Percentiles rank a stretch among this genome's conserved stretches.
Conservation (phyloP, 2,888 invertebrate genomes). For the Leptinotarsa tumamoca region DNA sequence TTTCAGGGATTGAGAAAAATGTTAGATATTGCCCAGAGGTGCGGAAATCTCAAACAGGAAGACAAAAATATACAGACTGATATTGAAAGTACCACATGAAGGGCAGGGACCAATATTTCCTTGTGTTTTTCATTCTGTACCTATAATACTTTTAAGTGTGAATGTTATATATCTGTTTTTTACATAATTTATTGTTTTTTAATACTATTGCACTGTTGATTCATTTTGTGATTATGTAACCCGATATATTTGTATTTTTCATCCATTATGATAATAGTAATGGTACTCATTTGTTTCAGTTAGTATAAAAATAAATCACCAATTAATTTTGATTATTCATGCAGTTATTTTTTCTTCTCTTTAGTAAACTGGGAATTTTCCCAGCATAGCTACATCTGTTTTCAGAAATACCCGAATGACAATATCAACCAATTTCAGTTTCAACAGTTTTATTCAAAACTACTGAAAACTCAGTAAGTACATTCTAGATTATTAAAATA, state of each 20-base stretch:
- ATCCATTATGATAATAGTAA: conserved; percentile 5
- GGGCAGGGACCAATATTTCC: conserved; percentile 19
- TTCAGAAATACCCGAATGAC: too few relatives aligned
- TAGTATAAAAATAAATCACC: conserved; percentile 26
- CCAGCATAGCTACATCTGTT: too few relatives aligned
- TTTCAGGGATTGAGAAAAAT: conserved; percentile 84
- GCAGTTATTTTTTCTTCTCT: not conserved
- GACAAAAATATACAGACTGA: conserved; percentile 85
- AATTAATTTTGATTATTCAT: conserved; percentile 20
- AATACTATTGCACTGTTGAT: conserved; percentile 47
- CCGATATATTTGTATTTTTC: not conserved
- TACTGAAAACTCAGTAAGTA: too few relatives aligned
- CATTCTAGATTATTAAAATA: too few relatives aligned
- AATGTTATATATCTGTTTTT: conserved; percentile 34
- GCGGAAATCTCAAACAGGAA: conserved; percentile 77
- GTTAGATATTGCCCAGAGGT: conserved; percentile 82
- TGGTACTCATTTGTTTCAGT: conserved; percentile 32
- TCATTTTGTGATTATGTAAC: conserved; percentile 33
- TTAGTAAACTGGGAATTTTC: too few relatives aligned
- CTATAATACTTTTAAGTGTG: conserved; percentile 35
- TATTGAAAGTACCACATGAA: conserved; percentile 53
- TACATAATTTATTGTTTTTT: conserved; percentile 44
- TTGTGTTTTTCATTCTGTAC: conserved; percentile 32
- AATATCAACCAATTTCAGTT: too few relatives aligned
- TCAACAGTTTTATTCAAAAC: too few relatives aligned